A percentile compares a stretch with the other conserved stretches of the same genome.
Evolutionary conservation across 1,140 invertebrate species (phyloP).

Genomic region (Hylaeus anthracinus): DNA sequence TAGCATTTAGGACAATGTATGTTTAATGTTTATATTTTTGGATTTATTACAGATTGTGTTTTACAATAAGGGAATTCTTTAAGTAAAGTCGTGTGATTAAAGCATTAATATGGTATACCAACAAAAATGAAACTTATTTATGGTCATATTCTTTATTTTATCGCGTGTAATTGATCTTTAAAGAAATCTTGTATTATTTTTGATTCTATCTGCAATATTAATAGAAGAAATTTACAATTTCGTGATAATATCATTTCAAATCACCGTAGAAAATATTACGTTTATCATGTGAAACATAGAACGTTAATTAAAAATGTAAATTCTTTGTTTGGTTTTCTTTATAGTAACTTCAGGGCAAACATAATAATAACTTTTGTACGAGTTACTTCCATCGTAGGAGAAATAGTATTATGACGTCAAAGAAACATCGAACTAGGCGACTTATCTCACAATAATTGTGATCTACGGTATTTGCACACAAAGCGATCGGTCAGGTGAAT

Average conservation of each 20-base stretch:
- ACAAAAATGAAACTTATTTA: no score
- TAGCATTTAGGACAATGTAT: neutral
- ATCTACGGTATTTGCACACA: constrained; percentile 11
- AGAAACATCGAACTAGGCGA: neutral
- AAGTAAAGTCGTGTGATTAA: neutral
- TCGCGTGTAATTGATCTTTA: no score
- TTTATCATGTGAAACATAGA: no score
- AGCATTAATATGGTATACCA: neutral
- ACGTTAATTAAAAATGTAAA: no score
- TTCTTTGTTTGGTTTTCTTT: no score
- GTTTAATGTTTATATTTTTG: neutral
- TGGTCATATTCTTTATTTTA: no score
- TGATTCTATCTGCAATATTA: no score
- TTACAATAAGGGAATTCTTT: neutral
- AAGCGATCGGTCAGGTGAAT: constrained; percentile 14
- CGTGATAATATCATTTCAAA: no score
- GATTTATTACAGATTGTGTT: neutral
- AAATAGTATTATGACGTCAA: neutral
- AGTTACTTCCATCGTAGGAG: neutral
- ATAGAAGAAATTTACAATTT: no score
- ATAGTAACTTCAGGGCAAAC: no score
- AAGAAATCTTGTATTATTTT: no score
- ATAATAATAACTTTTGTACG: neutral
- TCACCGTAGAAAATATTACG: no score
- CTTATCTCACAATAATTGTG: neutral